Evolutionary conservation across 2,888 invertebrate species (phyloP), one percentile per base, ranked within the genome.

Genomic region (Campopleginae sp.): DNA sequence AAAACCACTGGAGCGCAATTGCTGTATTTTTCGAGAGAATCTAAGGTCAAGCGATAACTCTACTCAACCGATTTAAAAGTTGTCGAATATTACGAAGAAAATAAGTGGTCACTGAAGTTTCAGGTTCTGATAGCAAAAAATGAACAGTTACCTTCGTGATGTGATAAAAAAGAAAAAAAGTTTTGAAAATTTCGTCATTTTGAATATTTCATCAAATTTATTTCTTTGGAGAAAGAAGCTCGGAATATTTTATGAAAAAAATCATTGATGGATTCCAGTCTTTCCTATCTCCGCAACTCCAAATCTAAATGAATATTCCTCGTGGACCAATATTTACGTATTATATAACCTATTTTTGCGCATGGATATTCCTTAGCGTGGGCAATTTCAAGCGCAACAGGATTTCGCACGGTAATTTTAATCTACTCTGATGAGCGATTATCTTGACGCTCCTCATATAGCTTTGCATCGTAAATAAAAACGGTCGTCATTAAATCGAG

Each of bases 181-280:
- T 38, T 38, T 38, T 0, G 7, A 38, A 38, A 38, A 38, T 38
- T 38, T 38, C 38, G 38, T 38, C 38, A 38, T 38, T 38, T 38
- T 38, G 38, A 38, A 38, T 38, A 5, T 38, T 38, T 38, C 0
- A 38, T 38, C 38, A 5, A 38, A 38, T 0, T 38, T 38, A 7
- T 7, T 38, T 31, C 31, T 31, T 31, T 31, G 31, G 31, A 31
- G 31, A 4, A 4, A 4, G 31, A 31, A 31, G 2, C 31, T 31
- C 31, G 31, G 2, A 31, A 31, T 4, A 31, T 31, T 31, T 31
- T 2, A 8, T 51, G 19, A 51, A 8, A 51, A 51, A 51, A 51
- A 51, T 51, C 19, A 23, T 51, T 51, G 19, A 48, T 46, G 63
- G 33, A 75, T n/a, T 63, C 63, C 48, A 48, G 63, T 63, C 75